Base-by-base conservation (phyloP, 2,888 invertebrate genomes). In the Macaria notata region DNA sequence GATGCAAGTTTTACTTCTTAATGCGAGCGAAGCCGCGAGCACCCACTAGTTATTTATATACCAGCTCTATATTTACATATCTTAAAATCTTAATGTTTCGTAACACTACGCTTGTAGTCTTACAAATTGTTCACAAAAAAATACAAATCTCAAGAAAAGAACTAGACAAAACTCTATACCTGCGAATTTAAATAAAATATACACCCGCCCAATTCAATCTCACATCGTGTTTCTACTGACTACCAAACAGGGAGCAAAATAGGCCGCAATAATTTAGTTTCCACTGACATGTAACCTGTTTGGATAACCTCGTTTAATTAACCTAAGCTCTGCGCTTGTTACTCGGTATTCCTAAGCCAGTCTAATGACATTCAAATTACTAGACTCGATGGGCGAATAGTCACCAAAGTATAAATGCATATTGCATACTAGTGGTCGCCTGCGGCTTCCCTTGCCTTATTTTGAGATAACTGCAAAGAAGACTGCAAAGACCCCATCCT, bases 281-380 rank as follows among this genome's bases (percentile, higher is more conserved):
- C 41, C 49, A 59, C 54, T 61, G 59, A 59, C 59, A 54, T 62
- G 64, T 64, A 61, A 59, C 62, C 54, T 56, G 62, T 64, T 64
- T 62, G 58, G 49, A 46, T 60, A 62, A 60, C 61, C 60, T 63
- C 61, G 65, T 56, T 65, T 65, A 63, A 63, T 65, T 63, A 63
- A 54, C 46, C 53, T 59, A 50, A 56, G 58, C 59, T 61, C 57
- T 62, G 56, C 61, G 57, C 44, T 61, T 63, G 61, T 56, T 60
- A 54, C 42, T 43, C 41, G 9, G 19, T 47, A 47, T 51, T 43
- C 44, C 43, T 19, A 33, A 51, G 49, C 56, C 55, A 60, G 63
- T 60, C 61, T 19, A 19, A 19, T 19, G 19, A 62, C 60, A 62
- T 62, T 59, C 31, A 49, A 36, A 36, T 36, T 36, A 19, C 19